A percentile compares a stretch with the other conserved stretches of the same genome.
Evolutionary conservation across 2,113 vertebrate genomes (phyloP).

Genomic region (Rhinopithecus roxellana): DNA sequence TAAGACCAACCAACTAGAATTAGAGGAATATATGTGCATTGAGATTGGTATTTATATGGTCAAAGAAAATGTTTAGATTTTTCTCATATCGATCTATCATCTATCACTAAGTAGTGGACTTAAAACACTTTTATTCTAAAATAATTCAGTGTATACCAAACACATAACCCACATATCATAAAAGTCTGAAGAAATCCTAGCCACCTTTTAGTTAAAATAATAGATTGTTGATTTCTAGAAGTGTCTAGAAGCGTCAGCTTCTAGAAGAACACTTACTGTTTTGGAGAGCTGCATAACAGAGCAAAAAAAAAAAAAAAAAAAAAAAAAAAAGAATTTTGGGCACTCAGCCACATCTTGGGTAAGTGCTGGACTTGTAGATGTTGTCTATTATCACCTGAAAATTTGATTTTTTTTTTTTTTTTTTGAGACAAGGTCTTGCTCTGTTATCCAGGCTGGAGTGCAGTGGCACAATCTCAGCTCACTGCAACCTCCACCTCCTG

Average conservation of each 20-base stretch:
- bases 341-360: not conserved
- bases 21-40: not conserved
- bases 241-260: not conserved
- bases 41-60: not conserved
- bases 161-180: not conserved
- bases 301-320: not conserved
- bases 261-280: not conserved
- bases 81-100: not conserved
- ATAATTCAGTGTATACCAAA: not conserved
- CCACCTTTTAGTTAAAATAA: not conserved
- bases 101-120: not conserved
- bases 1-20: not conserved
- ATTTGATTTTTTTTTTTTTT: not conserved
- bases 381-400: not conserved
- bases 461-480: no score
- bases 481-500: no score
- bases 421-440: no score
- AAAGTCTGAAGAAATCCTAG: not conserved
- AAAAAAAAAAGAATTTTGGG: not conserved
- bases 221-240: not conserved
- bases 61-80: not conserved
- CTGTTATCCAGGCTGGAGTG: no score
- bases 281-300: not conserved
- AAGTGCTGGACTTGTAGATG: not conserved
- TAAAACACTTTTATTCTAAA: not conserved